Evolutionary conservation across 2,113 vertebrate genomes (phyloP).

Genomic region (Hirundichthys speculiger): DNA sequence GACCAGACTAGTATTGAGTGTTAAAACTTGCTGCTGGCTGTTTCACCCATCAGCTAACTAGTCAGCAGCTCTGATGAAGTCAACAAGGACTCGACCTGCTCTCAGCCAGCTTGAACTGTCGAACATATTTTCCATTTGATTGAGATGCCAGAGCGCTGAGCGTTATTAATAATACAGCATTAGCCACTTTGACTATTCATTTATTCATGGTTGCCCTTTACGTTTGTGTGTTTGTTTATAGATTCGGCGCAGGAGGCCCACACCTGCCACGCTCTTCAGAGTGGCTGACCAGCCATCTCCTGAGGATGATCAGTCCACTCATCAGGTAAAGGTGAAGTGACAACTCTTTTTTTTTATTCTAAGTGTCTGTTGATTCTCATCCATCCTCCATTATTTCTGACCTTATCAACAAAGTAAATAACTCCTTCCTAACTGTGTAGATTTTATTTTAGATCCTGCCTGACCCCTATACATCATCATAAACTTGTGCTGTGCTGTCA

Average conservation of each 20-base stretch:
- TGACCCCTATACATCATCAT: neutral
- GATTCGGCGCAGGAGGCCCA: slow-evolving; percentile 92
- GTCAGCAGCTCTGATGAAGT: slow-evolving; percentile 24
- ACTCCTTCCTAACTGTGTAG: neutral
- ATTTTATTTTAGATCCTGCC: neutral
- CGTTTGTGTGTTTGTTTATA: slow-evolving; percentile 62
- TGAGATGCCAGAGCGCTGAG: slow-evolving; percentile 14
- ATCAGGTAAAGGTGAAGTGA: slow-evolving; percentile 78
- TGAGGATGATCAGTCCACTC: slow-evolving; percentile 81
- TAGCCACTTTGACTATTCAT: slow-evolving; percentile 25
- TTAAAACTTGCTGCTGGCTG: slow-evolving; percentile 15
- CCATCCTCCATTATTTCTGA: neutral
- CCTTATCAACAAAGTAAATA: neutral
- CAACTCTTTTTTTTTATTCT: slow-evolving; percentile 29
- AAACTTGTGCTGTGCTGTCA: no score
- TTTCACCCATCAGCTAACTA: slow-evolving; percentile 19
- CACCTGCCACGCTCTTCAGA: slow-evolving; percentile 92
- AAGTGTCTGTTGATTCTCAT: slow-evolving; percentile 15
- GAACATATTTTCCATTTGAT: slow-evolving; percentile 26
- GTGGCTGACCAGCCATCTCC: slow-evolving; percentile 91
- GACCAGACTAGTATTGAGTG: neutral
- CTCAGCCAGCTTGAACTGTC: slow-evolving; percentile 5
- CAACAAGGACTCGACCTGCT: neutral
- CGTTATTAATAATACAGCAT: slow-evolving; percentile 41
- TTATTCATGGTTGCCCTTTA: slow-evolving; percentile 36